Conservation (phyloP, 2,797 vertebrate genomes). For the Haliaeetus vocifer region DNA sequence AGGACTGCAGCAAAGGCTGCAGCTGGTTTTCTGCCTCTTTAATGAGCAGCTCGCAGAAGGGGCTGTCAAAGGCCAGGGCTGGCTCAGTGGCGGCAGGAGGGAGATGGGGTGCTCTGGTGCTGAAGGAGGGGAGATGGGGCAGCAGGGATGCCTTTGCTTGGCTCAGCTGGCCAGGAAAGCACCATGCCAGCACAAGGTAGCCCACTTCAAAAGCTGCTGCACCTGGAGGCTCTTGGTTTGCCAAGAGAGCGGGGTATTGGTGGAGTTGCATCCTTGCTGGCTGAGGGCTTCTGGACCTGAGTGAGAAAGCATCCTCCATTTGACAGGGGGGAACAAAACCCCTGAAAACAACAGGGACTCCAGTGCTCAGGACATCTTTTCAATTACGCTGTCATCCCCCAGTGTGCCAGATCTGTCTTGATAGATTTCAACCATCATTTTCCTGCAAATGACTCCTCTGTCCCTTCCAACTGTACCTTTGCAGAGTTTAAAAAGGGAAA, state of each 20-base stretch:
- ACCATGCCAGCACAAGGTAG: accelerated
- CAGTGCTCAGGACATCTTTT: background rate
- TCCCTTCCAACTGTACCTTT: background rate
- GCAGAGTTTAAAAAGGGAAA: background rate
- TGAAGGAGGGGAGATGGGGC: background rate
- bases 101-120: background rate
- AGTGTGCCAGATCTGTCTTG: background rate
- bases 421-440: background rate
- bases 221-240: background rate
- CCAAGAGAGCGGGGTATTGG: accelerated
- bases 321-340: background rate
- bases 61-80: background rate
- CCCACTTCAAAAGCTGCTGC: background rate
- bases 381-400: background rate
- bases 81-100: background rate
- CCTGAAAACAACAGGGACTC: background rate
- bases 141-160: background rate
- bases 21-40: background rate
- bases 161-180: background rate
- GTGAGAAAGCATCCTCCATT: background rate
- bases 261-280: background rate
- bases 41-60: background rate
- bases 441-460: background rate
- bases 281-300: background rate
- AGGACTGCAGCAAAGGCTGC: background rate